Evolutionary conservation across 1,140 invertebrate genomes (phyloP), one percentile per base, ranked within the genome.

Genomic region (Ectropis grisescens): DNA sequence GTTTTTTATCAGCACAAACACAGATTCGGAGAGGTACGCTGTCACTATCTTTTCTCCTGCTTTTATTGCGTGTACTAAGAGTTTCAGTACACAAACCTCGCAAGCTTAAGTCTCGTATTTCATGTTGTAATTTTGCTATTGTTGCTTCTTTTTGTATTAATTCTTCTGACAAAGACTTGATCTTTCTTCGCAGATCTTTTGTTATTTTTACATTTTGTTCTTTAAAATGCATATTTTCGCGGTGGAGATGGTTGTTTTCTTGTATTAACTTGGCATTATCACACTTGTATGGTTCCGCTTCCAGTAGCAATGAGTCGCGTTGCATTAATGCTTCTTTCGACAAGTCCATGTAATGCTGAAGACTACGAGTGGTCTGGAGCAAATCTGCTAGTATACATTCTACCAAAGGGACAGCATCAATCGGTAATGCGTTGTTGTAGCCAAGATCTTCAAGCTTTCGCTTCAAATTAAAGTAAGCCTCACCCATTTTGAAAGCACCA

Each of bases 301-400:
- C 82, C 13, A 83, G 64, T 68, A 88, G 83, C 27, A 89, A 62
- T 25, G 82, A 66, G 62, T 85, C 85, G 30, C 84, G 78, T 61
- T 88, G 85, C 81, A 87, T 56, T 31, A 84, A 65, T 34, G 86
- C 86, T 51, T 89, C 83, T 67, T 90, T 86, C 3, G 88, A 87
- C 28, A 90, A 65, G 29, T 88, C 86, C 82, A 93, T 93, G 52
- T 91, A 91, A 75, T 93, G 88, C 55, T 91, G 88, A 14, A 94
- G 75, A 60, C 88, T 92, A 33, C 90, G 87, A 13, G 91, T 93
- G 11, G 92, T 93, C 61, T 91, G 87, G 33, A 93, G 74, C 30
- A 94, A 82, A 80, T 94, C 92, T 33, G 85, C 85, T 37, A 92
- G 65, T 38, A 94, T 68, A 64, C 86, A 87, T 79, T 93, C 90